Base-by-base conservation (phyloP, 2,888 invertebrate genomes). In the Hecatera dysodea region DNA sequence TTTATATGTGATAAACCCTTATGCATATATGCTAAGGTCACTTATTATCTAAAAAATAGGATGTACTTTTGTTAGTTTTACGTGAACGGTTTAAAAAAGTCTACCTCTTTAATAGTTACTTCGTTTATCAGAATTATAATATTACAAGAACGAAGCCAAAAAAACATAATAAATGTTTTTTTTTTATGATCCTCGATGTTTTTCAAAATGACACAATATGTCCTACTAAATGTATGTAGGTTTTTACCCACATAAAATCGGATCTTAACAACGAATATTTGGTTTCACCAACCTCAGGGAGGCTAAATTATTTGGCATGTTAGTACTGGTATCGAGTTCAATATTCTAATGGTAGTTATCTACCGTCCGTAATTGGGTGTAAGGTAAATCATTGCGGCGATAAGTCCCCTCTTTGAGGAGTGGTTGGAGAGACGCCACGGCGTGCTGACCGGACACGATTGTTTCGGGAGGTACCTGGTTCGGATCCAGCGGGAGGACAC, bases 261-360 rank as follows among this genome's bases (percentile, higher is more conserved):
- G n/a, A 62, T 24, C 33, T 46, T 48, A 5, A 19, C 19, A 29
- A 15, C 17, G n/a, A 46, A 72, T 57, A 39, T 72, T 36, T 24
- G 36, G 56, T 66, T 72, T 36, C 75, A 8, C 48, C 36, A 75
- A 36, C 29, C 22, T 56, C 29, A 39, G 24, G n/a, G 39, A 48
- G 24, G 29, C n/a, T n/a, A 46, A 67, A 39, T n/a, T 75, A 75
- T 57, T 72, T 46, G 52, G 36, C 12, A 19, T 55, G 22, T 36
- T 57, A 67, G 67, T 75, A 29, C 29, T 9, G 22, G 22, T 72
- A 48, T 72, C 65, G 42, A 55, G 42, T 56, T 55, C 66, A 56
- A 29, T 44, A 66, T n/a, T 39, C 42, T 55, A 42, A 64, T 71
- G 29, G 44, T 69, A n/a, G n/a, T n/a, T n/a, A 50, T 42, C 15